Base-by-base conservation (phyloP, 2,888 invertebrate species). In the Cylindroiulus punctatus region DNA sequence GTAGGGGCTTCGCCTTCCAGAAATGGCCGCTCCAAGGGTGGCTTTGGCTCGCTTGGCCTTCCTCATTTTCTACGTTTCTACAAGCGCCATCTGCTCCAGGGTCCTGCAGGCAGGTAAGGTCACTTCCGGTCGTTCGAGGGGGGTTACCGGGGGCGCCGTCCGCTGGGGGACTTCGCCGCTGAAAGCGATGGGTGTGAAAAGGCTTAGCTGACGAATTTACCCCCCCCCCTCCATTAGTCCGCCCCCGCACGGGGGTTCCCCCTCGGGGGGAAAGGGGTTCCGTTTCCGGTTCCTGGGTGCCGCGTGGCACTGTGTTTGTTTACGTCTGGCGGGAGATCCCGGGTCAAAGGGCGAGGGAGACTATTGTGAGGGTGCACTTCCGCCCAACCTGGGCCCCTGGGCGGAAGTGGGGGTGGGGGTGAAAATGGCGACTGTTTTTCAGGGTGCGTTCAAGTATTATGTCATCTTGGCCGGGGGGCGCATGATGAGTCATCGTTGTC, bases 61-160 rank as follows among this genome's bases (percentile, higher is more conserved):
- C 52, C 52, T 52, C 52, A 19, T 52, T 52, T 52, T 52, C 52
- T 52, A 52, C 52, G 52, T 52, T 52, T 52, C 17, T 52, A 52
- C 52, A 14, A 19, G 19, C 17, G 52, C 52, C 19, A 52, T 19
- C 52, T 52, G 52, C 52, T 52, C 52, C 17, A 52, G 52, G 52
- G 19, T 52, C 52, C 52, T 52, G 19, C 52, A 52, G 52, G 19
- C 52, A 52, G 52, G 52, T 52, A 52, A 52, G 52, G 52, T 14
- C 52, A 52, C 19, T 44, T 44, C 44, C 44, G 44, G 8, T 44
- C 44, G 44, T 44, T 44, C 44, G 3, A 14, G 10, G 0, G 44
- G 44, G 44, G 44, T 14, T 44, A 12, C 44, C 44, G 44, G 44
- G 52, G 17, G 17, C 4, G 17, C 19, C 52, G 19, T 19, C 52